A percentile compares a stretch with the other conserved stretches of the same genome.
Evolutionary conservation across 2,888 invertebrate genomes (phyloP).

Genomic region (Rhagophthalmus giganteus): DNA sequence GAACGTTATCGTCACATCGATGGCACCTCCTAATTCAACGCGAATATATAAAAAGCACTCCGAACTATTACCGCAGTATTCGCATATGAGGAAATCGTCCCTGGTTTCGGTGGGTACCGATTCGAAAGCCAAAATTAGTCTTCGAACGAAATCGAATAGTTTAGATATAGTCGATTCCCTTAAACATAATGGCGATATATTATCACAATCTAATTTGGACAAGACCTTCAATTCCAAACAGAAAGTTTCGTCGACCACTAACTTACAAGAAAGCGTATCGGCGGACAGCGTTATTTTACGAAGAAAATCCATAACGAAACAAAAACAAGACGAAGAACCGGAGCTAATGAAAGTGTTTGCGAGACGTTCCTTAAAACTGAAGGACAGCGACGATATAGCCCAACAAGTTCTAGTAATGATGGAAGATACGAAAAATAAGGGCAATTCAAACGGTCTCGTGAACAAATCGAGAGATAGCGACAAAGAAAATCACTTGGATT

Average conservation of each 20-base stretch:
- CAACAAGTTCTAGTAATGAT: constrained; percentile 61
- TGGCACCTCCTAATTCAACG: constrained; percentile 29
- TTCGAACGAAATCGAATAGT: constrained; percentile 62
- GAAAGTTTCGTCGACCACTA: constrained; percentile 57
- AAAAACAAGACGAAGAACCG: constrained; percentile 68
- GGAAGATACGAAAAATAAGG: constrained; percentile 51
- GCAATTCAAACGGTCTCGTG: constrained; percentile 46
- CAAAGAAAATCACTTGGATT: constrained; percentile 68
- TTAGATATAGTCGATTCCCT: constrained; percentile 59
- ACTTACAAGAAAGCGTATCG: constrained; percentile 34
- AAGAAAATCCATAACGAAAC: constrained; percentile 59
- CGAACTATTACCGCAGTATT: constrained; percentile 18
- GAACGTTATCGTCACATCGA: constrained; percentile 35
- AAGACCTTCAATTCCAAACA: constrained; percentile 44
- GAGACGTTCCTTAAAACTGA: constrained; percentile 76
- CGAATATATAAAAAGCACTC: constrained; percentile 32
- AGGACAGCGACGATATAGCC: constrained; percentile 67
- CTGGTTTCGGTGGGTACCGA: constrained; percentile 33
- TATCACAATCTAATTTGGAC: constrained; percentile 46
- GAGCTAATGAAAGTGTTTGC: constrained; percentile 83
- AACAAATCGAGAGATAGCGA: constrained; percentile 70
- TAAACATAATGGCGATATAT: constrained; percentile 34
- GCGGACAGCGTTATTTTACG: constrained; percentile 60
- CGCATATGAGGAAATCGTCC: constrained; percentile 31
- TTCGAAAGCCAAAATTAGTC: constrained; percentile 53